Evolutionary conservation across 2,888 invertebrate species (phyloP).

Genomic region (Leucophora obtusa): DNA sequence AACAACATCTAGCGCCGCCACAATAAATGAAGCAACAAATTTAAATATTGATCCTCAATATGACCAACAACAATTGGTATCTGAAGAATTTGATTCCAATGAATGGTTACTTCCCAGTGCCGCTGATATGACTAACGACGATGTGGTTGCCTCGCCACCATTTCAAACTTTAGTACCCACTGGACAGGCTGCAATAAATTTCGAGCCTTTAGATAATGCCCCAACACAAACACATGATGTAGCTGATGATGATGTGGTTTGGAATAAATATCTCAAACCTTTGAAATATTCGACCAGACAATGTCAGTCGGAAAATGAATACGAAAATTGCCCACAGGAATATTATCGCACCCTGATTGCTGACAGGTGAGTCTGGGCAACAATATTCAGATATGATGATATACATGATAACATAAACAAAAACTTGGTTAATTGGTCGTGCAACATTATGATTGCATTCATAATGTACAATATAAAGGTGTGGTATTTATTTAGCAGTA

Average conservation of each 20-base stretch:
- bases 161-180: constrained; percentile 21
- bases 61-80: constrained; percentile 42
- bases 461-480: too few relatives aligned
- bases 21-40: constrained; percentile 39
- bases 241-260: constrained; percentile 52
- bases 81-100: constrained; percentile 25
- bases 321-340: constrained; percentile 72
- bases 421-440: constrained; percentile 54
- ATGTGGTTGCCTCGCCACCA: too few relatives aligned
- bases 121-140: constrained; percentile 42
- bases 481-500: too few relatives aligned
- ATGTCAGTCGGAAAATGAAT: constrained; percentile 68
- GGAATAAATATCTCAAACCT: constrained; percentile 69
- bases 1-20: constrained; percentile 37
- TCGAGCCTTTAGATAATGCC: not conserved
- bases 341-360: constrained; percentile 70
- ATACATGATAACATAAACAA: constrained; percentile 9
- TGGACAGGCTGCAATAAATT: not conserved
- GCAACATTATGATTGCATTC: not conserved
- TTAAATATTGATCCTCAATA: constrained; percentile 20
- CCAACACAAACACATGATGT: constrained; percentile 10
- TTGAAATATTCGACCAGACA: constrained; percentile 70
- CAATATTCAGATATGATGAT: constrained; percentile 7
- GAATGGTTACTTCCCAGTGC: constrained; percentile 35
- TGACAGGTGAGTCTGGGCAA: constrained; percentile 70